A percentile compares a stretch with the other conserved stretches of the same genome.
phyloP scores from a whole-genome alignment of 2,113 vertebrate species.

The Willisornis vidua region DNA sequence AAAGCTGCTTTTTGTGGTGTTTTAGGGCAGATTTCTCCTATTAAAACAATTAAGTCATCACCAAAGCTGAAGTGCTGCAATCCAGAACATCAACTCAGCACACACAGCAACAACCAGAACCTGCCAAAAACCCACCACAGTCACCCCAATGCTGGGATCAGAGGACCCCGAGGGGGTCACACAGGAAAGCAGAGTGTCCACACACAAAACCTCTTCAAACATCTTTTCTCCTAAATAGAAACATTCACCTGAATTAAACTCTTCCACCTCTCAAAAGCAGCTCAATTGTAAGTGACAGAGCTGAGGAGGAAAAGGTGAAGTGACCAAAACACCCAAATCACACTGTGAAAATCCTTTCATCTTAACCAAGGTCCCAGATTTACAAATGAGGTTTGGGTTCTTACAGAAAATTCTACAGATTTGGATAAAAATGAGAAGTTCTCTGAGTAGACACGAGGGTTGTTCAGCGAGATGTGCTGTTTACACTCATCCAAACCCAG shows the following conservation, averaged over 20 bases:
- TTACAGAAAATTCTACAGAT: rapidly evolving
- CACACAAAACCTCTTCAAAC: rapidly evolving
- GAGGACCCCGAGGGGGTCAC: rapidly evolving
- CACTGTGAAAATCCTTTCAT: rapidly evolving
- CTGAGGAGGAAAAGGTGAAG: rapidly evolving
- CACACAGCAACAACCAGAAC: rapidly evolving
- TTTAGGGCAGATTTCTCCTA: neutral
- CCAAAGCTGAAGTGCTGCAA: neutral
- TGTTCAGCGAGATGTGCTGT: rapidly evolving
- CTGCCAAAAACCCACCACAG: neutral
- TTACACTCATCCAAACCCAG: neutral
- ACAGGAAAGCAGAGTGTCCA: rapidly evolving
- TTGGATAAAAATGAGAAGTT: rapidly evolving
- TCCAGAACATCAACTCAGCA: neutral
- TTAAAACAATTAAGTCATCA: neutral
- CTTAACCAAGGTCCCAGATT: rapidly evolving
- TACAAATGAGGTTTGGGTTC: rapidly evolving
- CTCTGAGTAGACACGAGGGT: rapidly evolving
- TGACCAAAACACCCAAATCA: rapidly evolving
- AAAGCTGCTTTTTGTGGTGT: neutral
- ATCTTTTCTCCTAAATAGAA: rapidly evolving
- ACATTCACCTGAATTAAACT: rapidly evolving
- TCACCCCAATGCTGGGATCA: rapidly evolving
- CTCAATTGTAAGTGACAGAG: rapidly evolving
- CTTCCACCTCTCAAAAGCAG: rapidly evolving